Evolutionary conservation across 1,140 invertebrate genomes (phyloP).

Genomic region (Plectus sambesii): DNA sequence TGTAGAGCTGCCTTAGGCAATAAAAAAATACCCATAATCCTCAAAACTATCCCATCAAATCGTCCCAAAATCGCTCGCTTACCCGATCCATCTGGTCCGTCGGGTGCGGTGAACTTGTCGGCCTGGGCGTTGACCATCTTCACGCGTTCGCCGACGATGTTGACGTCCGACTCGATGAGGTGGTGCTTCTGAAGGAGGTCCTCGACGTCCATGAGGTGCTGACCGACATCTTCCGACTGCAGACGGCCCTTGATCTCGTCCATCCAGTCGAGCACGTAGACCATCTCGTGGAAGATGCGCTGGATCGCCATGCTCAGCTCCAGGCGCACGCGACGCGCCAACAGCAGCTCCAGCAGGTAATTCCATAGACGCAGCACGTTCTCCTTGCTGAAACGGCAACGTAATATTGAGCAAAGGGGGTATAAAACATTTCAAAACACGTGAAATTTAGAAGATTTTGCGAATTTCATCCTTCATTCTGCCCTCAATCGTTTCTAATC

Average conservation of each 20-base stretch:
- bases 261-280: slow-evolving; percentile 95
- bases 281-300: slow-evolving; percentile 90
- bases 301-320: slow-evolving; percentile 85
- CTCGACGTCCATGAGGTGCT: slow-evolving; percentile 97
- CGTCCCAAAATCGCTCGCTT: too few species aligned
- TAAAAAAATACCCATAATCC: too few species aligned
- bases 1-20: too few species aligned
- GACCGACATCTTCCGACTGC: slow-evolving; percentile 92
- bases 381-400: slow-evolving; percentile 75
- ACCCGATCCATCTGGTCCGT: slow-evolving; percentile 59
- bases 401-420: not conserved
- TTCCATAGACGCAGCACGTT: slow-evolving; percentile 95
- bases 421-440: slow-evolving; percentile 2
- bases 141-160: slow-evolving; percentile 88
- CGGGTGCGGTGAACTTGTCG: slow-evolving; percentile 77
- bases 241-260: slow-evolving; percentile 60
- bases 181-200: slow-evolving; percentile 95
- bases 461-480: too few species aligned
- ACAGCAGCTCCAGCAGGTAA: slow-evolving; percentile 81
- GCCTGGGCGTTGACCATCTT: slow-evolving; percentile 88
- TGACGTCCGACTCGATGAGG: slow-evolving; percentile 92
- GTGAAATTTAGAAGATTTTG: too few species aligned
- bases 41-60: too few species aligned
- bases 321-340: slow-evolving; percentile 76
- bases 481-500: too few species aligned